Evolutionary conservation across 2,888 invertebrate genomes (phyloP), one percentile per base, ranked within the genome.

Genomic region (Pammene fasciana): DNA sequence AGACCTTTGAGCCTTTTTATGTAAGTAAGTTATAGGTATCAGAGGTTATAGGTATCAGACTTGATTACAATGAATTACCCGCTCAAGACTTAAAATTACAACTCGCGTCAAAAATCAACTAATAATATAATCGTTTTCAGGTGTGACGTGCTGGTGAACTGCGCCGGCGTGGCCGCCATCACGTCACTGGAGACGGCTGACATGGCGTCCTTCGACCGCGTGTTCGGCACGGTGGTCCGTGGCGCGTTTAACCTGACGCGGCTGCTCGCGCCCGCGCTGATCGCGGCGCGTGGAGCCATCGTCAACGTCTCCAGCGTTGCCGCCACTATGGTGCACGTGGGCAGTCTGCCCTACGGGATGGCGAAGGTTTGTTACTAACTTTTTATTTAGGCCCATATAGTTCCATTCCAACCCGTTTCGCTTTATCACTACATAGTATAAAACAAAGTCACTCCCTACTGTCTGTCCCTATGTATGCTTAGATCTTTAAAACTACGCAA

Each of bases 311-410:
- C 95, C 34, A 95, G 95, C 79, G 94, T 96, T 11, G 94, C 65
- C 10, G 70, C 67, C 0, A 88, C 96, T 34, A 92, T 97, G 81
- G 94, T 97, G 73, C 97, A 97, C 81, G 94, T 97, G 5, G 95
- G 95, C 13, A 95, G 97, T 2, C 85, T 97, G 67, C 95, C 97
- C 0, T 98, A 98, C 82, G 95, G 94, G 75, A 95, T 98, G 90
- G 96, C 97, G 2, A 98, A 98, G 89, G 93, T 54, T 92, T 61
- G 52, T 34, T 36, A 46, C 0, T 46, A 46, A 46, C 7, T 43
- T 11, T 10, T 11, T n/a, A n/a, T n/a, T n/a, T n/a, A n/a, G 1
- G 11, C 43, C 10, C 11, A 43, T n/a, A n/a, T n/a, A n/a, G n/a
- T n/a, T n/a, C n/a, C n/a, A n/a, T n/a, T n/a, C n/a, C n/a, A n/a